These are phyloP conservation scores for Arvicanthis niloticus DNA, from an alignment of 2,113 vertebrate species.

Conservation along the genomic window DNA sequence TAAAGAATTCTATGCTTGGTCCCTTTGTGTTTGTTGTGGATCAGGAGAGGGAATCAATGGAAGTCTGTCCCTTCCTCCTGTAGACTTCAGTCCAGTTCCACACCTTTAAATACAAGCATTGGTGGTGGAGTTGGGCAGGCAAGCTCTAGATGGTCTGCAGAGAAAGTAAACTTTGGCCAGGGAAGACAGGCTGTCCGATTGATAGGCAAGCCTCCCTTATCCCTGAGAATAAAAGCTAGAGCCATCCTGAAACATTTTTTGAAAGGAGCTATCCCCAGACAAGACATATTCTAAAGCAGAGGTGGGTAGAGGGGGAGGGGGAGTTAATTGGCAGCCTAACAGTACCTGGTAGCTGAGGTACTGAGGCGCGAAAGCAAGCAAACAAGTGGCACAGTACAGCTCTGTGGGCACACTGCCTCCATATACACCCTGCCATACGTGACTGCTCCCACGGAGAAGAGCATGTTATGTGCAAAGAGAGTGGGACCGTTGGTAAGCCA, in stretches of 20 bases:
- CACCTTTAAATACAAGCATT: neutral
- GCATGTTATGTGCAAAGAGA: neutral
- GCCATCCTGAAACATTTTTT: neutral
- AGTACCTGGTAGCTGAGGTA: conserved; percentile 49
- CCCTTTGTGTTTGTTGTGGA: neutral
- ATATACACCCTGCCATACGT: conserved; percentile 16
- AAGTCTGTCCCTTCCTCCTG: neutral
- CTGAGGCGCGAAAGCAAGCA: conserved; percentile 75
- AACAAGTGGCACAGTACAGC: conserved; percentile 35
- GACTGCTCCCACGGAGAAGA: conserved; percentile 26
- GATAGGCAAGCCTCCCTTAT: neutral
- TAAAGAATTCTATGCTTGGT: neutral
- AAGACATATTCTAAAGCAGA: neutral
- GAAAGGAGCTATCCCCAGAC: neutral
- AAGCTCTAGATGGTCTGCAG: neutral
- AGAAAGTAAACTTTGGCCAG: neutral
- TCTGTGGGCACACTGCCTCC: conserved; percentile 48
- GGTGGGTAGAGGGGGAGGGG: neutral
- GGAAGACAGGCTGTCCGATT: neutral
- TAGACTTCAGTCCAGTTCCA: neutral
- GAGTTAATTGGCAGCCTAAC: neutral
- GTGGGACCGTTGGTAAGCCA: neutral
- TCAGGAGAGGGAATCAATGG: neutral
- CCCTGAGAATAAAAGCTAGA: neutral
- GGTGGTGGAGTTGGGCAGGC: neutral